Conservation (phyloP, 2,797 vertebrate genomes). For the Trematomus bernacchii region DNA sequence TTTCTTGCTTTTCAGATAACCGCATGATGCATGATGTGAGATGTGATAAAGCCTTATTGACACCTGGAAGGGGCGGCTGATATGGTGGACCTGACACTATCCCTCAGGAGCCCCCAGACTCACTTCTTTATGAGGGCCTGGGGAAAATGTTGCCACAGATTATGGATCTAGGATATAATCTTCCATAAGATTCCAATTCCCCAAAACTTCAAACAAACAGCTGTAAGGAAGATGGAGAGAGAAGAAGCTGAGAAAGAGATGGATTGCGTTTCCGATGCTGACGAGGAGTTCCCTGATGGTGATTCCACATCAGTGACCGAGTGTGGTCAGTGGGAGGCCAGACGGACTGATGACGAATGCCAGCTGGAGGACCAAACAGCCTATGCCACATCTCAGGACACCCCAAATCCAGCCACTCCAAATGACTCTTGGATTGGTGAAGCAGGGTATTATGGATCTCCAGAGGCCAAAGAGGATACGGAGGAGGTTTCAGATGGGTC, state of each 20-base stretch:
- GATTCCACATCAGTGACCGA: constrained; percentile 33
- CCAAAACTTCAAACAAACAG: constrained; percentile 43
- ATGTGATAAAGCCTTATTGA: constrained; percentile 27
- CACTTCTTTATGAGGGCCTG: constrained; percentile 50
- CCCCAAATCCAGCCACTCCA: constrained; percentile 41
- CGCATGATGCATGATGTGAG: constrained; percentile 48
- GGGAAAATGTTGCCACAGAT: constrained; percentile 58
- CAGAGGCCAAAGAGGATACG: constrained; percentile 66
- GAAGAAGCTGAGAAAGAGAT: constrained; percentile 72
- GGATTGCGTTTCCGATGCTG: constrained; percentile 58
- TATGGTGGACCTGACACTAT: constrained; percentile 52
- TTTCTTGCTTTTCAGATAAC: constrained; percentile 60
- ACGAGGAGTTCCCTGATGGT: constrained; percentile 64
- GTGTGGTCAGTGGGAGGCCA: constrained; percentile 45
- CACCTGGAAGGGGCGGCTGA: constrained; percentile 47
- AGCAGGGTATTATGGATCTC: constrained; percentile 59
- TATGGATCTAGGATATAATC: constrained; percentile 63
- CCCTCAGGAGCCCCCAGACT: constrained; percentile 52
- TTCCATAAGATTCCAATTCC: constrained; percentile 55
- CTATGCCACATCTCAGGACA: constrained; percentile 66
- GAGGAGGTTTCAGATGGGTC: constrained; percentile 64
- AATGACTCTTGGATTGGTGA: constrained; percentile 67
- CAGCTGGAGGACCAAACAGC: constrained; percentile 53
- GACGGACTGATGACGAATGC: constrained; percentile 47
- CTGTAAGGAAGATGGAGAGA: constrained; percentile 73